Evolutionary conservation across 1,140 invertebrate species (phyloP).

Genomic region (Lasioglossum baleicum): DNA sequence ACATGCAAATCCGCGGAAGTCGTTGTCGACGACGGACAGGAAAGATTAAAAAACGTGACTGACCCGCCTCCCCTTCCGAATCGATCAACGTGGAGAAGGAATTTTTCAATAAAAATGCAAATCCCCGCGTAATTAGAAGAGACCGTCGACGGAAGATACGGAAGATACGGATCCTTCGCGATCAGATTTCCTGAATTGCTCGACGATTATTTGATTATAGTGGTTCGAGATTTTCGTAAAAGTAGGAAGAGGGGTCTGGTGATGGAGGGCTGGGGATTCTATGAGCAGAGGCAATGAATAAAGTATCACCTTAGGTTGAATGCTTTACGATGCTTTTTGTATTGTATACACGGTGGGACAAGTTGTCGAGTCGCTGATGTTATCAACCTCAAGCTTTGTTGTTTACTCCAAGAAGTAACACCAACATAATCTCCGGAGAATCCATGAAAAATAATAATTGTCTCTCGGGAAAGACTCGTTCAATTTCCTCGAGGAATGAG

Average conservation of each 20-base stretch:
- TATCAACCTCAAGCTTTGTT: no score
- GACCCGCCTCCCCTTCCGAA: background rate
- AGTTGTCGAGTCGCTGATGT: no score
- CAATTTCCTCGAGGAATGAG: no score
- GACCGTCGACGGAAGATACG: background rate
- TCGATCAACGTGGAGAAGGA: constrained; percentile 30
- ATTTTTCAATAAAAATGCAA: constrained; percentile 54
- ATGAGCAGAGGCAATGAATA: constrained; percentile 45
- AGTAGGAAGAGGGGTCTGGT: background rate
- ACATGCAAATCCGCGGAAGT: constrained; percentile 48
- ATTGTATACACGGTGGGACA: background rate
- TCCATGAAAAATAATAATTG: no score
- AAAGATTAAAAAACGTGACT: constrained; percentile 51
- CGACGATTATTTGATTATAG: background rate
- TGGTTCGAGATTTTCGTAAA: no score
- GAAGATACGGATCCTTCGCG: constrained; percentile 20
- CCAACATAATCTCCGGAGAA: no score
- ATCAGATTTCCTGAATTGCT: background rate
- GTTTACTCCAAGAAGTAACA: no score
- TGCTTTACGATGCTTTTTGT: constrained; percentile 8
- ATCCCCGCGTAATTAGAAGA: constrained; percentile 41
- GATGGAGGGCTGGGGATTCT: constrained; percentile 17
- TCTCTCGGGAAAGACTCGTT: no score
- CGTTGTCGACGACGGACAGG: constrained; percentile 6
- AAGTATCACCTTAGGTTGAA: constrained; percentile 50